Conservation (phyloP, 2,888 invertebrate genomes). For the Odontocolon sp. region DNA sequence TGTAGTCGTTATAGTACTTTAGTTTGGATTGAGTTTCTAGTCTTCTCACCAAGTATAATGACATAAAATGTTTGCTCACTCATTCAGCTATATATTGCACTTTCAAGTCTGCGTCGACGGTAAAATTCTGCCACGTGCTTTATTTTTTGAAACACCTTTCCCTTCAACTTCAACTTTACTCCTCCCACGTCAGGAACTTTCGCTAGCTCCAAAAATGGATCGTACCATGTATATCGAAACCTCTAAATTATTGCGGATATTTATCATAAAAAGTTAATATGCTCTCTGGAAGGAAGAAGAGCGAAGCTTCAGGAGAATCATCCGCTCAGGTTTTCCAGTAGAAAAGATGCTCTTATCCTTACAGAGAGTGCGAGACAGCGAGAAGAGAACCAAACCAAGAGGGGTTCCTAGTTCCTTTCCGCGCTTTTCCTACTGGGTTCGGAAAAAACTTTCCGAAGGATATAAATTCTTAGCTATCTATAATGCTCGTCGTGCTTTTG, state of each 20-base stretch:
- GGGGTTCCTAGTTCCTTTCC: neutral
- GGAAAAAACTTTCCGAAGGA: conserved; percentile 38
- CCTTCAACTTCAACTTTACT: neutral
- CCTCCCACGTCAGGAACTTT: neutral
- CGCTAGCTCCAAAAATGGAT: neutral
- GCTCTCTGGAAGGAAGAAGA: neutral
- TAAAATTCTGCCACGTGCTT: neutral
- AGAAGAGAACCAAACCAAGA: neutral
- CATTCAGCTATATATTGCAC: neutral
- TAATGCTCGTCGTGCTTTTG: conserved; percentile 25
- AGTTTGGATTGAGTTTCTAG: too few species aligned
- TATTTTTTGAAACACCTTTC: neutral
- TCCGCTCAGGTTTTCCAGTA: neutral
- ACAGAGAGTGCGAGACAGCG: neutral
- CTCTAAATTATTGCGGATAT: conserved; percentile 20
- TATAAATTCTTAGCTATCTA: conserved; percentile 49
- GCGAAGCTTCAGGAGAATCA: neutral
- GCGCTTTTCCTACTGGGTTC: neutral
- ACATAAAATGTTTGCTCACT: too few species aligned
- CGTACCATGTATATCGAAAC: neutral
- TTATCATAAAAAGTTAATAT: conserved; percentile 33
- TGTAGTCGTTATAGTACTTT: too few species aligned
- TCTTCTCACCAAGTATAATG: too few species aligned
- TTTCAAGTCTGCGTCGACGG: neutral
- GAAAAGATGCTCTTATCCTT: conserved; percentile 7